Evolutionary conservation across 2,797 vertebrate species (phyloP), one percentile per base, ranked within the genome.

Genomic region (Chelmon rostratus): DNA sequence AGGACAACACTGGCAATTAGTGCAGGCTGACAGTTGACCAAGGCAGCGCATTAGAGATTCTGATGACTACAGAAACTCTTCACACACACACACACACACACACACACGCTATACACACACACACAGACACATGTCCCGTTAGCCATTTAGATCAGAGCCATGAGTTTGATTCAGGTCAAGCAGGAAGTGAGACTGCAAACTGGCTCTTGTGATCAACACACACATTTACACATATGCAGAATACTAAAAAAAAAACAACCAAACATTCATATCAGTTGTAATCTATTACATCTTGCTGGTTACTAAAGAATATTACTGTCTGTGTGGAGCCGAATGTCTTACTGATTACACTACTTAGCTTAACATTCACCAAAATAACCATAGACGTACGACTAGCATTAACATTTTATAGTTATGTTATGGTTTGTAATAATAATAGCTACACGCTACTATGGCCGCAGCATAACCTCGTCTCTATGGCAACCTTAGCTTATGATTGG

Each of bases 1-100:
- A 78, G 73, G 68, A 83, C 78, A 88, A 79, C 74, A 4, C 46
- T 61, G 73, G 82, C 77, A 89, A 88, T 92, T 89, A 89, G 84
- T 47, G 70, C 49, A 40, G 67, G 64, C 73, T 84, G 80, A 81
- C 72, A 76, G 72, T 64, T 50, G 70, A 88, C 69, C 46, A 71
- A 57, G 59, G 58, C 68, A 6, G 70, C 19, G 52, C 46, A 31
- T 56, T n/a, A 61, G 38, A 78, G 73, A 69, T 85, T 72, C 68
- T 84, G 85, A 86, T 80, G 61, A 76, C 68, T 66, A 33, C 23
- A 3, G 53, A 42, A 46, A 62, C 37, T 68, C 15, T 28, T 2
- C 59, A 57, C 40, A 38, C 10, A 64, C 16, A 73, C 19, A 52
- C 23, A 33, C 7, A 52, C 13, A 57, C 33, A 31, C 42, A 56